Percentiles rank a stretch among this genome's conserved stretches.
Evolutionary conservation across 2,797 vertebrate species (phyloP).

Genomic region (Malurus splendens): DNA sequence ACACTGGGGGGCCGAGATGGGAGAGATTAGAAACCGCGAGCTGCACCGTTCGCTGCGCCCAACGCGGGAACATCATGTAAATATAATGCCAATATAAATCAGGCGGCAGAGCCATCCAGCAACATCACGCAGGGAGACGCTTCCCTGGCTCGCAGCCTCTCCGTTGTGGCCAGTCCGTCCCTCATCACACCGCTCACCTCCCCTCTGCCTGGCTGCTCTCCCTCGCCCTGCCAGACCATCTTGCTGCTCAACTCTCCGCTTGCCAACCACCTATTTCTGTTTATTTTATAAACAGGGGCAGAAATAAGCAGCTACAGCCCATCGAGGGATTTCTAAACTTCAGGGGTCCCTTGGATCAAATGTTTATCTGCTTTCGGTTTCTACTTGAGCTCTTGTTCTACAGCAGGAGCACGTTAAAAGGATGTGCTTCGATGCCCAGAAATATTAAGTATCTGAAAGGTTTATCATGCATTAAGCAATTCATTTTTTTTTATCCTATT

Average conservation of each 20-base stretch:
- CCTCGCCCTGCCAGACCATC: background rate
- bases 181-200: background rate
- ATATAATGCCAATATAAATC: slow-evolving; percentile 14
- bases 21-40: slow-evolving; percentile 28
- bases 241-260: background rate
- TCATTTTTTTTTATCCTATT: slow-evolving; percentile 25
- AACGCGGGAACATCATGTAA: background rate
- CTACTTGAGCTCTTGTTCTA: slow-evolving; percentile 52
- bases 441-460: slow-evolving; percentile 56
- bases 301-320: background rate
- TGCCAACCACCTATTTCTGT: background rate
- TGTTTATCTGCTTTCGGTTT: slow-evolving; percentile 52
- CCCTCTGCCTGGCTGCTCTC: background rate
- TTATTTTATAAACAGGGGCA: background rate
- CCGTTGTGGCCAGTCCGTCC: background rate
- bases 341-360: slow-evolving; percentile 39
- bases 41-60: slow-evolving; percentile 27
- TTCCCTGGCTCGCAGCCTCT: background rate
- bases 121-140: background rate
- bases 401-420: slow-evolving; percentile 50
- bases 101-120: background rate
- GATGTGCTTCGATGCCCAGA: slow-evolving; percentile 58
- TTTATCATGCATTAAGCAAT: slow-evolving; percentile 53
- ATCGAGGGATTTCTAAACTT: slow-evolving; percentile 45
- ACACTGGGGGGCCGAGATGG: slow-evolving; percentile 82